phyloP scores from a whole-genome alignment of 2,888 invertebrate species.

The Lasioglossum vierecki region DNA sequence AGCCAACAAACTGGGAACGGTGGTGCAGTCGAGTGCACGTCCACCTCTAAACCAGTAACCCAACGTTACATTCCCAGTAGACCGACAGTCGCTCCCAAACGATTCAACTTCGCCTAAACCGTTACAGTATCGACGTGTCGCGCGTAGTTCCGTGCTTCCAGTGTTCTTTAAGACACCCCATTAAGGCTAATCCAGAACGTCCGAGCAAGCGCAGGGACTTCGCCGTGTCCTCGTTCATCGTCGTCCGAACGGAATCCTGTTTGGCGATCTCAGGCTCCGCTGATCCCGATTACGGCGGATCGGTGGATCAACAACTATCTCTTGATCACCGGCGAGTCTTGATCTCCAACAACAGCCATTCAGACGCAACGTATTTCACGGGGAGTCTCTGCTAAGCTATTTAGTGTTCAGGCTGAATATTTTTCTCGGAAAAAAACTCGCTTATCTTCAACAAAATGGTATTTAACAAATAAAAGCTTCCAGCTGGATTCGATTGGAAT shows the following conservation, averaged over 20 bases:
- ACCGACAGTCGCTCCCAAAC: background rate
- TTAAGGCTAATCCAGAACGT: slow-evolving; percentile 29
- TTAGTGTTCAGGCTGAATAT: background rate
- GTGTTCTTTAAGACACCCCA: slow-evolving; percentile 23
- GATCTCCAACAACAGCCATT: background rate
- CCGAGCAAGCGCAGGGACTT: background rate
- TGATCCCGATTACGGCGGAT: slow-evolving; percentile 24
- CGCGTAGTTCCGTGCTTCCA: background rate
- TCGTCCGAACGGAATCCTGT: slow-evolving; percentile 28
- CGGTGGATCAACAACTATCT: background rate
- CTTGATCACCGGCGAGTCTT: slow-evolving; percentile 13
- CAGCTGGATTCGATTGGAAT: too few species aligned
- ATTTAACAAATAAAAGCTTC: too few species aligned
- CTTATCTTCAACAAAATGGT: too few species aligned
- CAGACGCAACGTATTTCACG: background rate
- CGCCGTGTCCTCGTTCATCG: slow-evolving; percentile 12
- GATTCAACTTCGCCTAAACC: slow-evolving; percentile 12
- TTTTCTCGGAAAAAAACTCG: too few species aligned
- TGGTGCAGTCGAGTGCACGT: background rate
- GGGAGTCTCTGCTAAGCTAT: background rate
- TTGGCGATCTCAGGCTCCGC: slow-evolving; percentile 19
- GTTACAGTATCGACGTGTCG: background rate
- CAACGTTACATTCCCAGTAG: background rate
- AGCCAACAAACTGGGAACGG: background rate
- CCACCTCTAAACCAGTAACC: background rate